phyloP scores from a whole-genome alignment of 1,140 invertebrate species.

The Drosophila obscura region DNA sequence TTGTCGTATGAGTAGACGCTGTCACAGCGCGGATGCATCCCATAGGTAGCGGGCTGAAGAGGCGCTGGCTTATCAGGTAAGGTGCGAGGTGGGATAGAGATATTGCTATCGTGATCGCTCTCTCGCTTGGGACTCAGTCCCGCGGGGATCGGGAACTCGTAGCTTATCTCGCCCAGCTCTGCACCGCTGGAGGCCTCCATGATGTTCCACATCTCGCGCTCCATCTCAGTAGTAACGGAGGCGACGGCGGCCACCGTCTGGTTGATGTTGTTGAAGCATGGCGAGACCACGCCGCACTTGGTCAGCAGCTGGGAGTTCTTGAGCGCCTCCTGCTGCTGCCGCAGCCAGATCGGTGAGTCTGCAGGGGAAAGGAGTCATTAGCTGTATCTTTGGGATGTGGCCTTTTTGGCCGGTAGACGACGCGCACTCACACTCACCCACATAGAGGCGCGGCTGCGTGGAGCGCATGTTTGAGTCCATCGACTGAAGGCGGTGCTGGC shows the following conservation, averaged over 20 bases:
- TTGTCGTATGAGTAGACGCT: slow-evolving; percentile 75
- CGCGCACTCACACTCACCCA: slow-evolving; percentile 79
- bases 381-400: slow-evolving; percentile 11
- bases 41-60: slow-evolving; percentile 4
- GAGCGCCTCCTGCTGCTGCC: slow-evolving; percentile 77
- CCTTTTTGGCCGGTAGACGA: slow-evolving; percentile 30
- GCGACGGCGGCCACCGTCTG: slow-evolving; percentile 82
- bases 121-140: slow-evolving; percentile 46
- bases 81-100: slow-evolving; percentile 19
- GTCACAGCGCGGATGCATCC: slow-evolving; percentile 30
- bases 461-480: slow-evolving; percentile 78
- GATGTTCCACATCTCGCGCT: slow-evolving; percentile 84
- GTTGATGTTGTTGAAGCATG: slow-evolving; percentile 81
- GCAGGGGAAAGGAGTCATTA: slow-evolving; percentile 2
- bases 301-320: slow-evolving; percentile 70
- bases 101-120: slow-evolving; percentile 57
- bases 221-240: slow-evolving; percentile 78
- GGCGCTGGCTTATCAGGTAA: slow-evolving; percentile 1
- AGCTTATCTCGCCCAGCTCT: slow-evolving; percentile 73
- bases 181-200: slow-evolving; percentile 83
- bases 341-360: slow-evolving; percentile 82
- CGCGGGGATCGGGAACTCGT: slow-evolving; percentile 60
- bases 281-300: slow-evolving; percentile 72
- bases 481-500: slow-evolving; percentile 80
- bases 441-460: slow-evolving; percentile 81